Base-by-base conservation (phyloP, 2,113 vertebrate genomes). In the Austrofundulus limnaeus region DNA sequence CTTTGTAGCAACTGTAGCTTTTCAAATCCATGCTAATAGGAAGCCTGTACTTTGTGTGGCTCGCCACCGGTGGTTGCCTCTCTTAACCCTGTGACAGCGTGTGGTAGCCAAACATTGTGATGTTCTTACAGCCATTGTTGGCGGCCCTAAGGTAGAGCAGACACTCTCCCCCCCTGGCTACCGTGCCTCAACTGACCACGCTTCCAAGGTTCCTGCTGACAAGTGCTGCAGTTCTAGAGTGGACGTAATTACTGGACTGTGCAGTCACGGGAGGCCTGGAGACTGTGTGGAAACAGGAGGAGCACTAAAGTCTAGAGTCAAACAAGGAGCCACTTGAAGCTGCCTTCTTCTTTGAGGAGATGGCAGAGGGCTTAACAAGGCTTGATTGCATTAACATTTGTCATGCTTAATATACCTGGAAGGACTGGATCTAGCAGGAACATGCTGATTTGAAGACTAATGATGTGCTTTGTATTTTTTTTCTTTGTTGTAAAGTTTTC, bases 311-410 rank as follows among this genome's bases (percentile, higher is more conserved):
- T 69, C 78, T 75, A 7, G 53, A 78, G 80, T 82, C 56, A 75
- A 80, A 67, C 41, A 2, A 78, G 76, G 74, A 84, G 68, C 77
- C 83, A 60, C 87, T 87, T 77, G 60, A 87, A 73, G 78, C 81
- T 77, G 77, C 73, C 79, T 57, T 72, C 74, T 72, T 79, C 53
- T 70, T 83, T 38, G 55, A 82, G 76, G 77, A 84, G 83, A 79
- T 53, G 78, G 73, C 64, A 48, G 70, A 80, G 72, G 77, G 83
- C 86, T 90, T 91, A 88, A 86, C 85, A 63, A 82, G 78, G 75
- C 80, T 77, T 92, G 91, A 91, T 91, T 92, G 88, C 89, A 91
- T 91, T 92, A 89, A 87, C 88, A 92, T 89, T 86, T 86, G 80
- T 80, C 78, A 60, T 79, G 78, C 83, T 84, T 79, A 78, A 81